Evolutionary conservation across 2,113 vertebrate genomes (phyloP), one percentile per base, ranked within the genome.

Genomic region (Zootoca vivipara): DNA sequence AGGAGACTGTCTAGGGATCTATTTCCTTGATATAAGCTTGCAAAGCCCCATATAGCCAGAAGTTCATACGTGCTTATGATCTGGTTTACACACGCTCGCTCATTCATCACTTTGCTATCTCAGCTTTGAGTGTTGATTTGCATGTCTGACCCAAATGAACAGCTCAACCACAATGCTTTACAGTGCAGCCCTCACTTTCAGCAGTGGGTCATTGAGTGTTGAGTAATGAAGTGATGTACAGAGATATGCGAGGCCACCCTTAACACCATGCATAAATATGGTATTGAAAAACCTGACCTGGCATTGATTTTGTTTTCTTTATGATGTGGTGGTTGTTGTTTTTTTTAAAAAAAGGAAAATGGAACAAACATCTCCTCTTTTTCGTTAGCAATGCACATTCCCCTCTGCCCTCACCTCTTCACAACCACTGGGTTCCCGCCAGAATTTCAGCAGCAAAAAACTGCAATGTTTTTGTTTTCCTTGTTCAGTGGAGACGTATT

Each of bases 201-300:
- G 42, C 28, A 18, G 24, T 56, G 42, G 56, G 30, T 88, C 79
- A 52, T 35, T 62, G 83, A 38, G 12, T 77, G 62, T 35, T 83
- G 40, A 67, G 46, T 30, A 38, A 77, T 69, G 40, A 77, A 40
- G 40, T 78, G 42, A 35, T 84, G 82, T 35, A 52, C n/a, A 72
- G 12, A 52, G 40, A 38, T 80, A n/a, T 33, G 20, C 33, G 13
- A 28, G 73, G 28, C 22, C 4, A 70, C 16, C 5, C 65, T 56
- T 52, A 24, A 18, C 69, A 42, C 20, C 46, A 80, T 40, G 46
- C 85, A 77, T 90, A 73, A 92, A 78, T 84, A 78, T 56, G 18
- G 10, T 42, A 83, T 91, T 91, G 87, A 89, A 93, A 92, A 84
- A 67, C n/a, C 84, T 92, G 93, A 8, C n/a, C 74, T 88, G 88